Percentiles rank a stretch among this genome's conserved stretches.
Conservation (phyloP, 2,888 invertebrate species). For the Parelbella ahira region DNA sequence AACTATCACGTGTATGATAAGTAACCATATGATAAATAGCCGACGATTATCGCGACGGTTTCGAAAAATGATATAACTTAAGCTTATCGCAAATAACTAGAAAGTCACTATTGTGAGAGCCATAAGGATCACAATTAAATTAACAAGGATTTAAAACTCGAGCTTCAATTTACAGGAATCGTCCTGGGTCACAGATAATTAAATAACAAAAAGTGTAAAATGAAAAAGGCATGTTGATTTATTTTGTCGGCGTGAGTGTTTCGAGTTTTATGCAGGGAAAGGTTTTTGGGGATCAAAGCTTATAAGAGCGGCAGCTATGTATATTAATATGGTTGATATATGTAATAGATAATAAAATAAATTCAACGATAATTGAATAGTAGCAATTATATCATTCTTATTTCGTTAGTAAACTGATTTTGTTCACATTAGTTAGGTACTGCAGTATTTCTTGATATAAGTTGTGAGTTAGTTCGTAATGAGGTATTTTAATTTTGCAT, state of each 20-base stretch:
- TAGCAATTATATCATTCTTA: no score
- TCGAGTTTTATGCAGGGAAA: conserved; percentile 30
- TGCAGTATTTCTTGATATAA: no score
- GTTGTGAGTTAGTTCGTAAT: no score
- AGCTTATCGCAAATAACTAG: conserved; percentile 30
- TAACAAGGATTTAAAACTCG: conserved; percentile 33
- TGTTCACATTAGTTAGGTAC: no score
- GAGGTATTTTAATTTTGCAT: no score
- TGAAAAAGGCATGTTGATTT: conserved; percentile 48
- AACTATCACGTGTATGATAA: conserved; percentile 12
- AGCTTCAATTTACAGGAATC: conserved; percentile 56
- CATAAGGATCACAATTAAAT: conserved; percentile 22
- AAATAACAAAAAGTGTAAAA: conserved; percentile 61
- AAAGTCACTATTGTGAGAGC: conserved; percentile 10
- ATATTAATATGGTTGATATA: no score
- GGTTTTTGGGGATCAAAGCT: conserved; percentile 19
- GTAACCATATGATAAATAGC: conserved; percentile 16
- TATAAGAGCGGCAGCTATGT: no score
- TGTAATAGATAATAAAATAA: no score
- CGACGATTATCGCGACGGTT: conserved; percentile 27
- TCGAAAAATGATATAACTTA: conserved; percentile 27
- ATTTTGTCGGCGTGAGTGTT: conserved; percentile 38
- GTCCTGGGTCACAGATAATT: conserved; percentile 61
- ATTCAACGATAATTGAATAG: no score
- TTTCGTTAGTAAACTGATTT: no score